phyloP scores from a whole-genome alignment of 1,140 invertebrate genomes.

The Octopus bimaculoides region DNA sequence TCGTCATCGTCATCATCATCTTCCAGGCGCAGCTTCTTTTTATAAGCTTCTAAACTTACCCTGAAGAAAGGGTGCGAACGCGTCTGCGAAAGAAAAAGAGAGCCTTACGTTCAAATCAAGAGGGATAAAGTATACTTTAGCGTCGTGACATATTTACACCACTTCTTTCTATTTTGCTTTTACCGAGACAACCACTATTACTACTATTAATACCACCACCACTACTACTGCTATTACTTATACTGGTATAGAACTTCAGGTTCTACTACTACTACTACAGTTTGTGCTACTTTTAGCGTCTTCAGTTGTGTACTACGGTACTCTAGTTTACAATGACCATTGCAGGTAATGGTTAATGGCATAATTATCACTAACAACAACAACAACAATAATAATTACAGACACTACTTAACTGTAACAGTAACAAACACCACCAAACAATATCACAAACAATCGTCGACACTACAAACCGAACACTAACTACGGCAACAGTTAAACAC shows the following conservation, averaged over 20 bases:
- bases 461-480: neutral
- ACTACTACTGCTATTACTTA: neutral
- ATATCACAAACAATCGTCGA: neutral
- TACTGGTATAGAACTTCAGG: neutral
- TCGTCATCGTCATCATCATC: neutral
- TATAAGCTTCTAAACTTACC: slow-evolving; percentile 19
- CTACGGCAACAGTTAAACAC: neutral
- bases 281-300: neutral
- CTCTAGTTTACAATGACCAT: neutral
- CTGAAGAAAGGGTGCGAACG: slow-evolving; percentile 13
- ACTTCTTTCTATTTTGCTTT: too few species aligned
- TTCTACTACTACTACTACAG: neutral
- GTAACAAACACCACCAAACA: neutral
- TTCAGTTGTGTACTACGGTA: neutral
- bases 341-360: neutral
- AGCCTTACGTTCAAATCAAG: neutral
- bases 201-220: neutral
- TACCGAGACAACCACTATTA: neutral
- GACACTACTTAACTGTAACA: neutral
- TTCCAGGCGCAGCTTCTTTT: neutral
- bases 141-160: neutral
- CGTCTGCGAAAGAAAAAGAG: neutral
- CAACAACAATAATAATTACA: neutral
- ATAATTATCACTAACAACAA: neutral
- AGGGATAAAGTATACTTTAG: neutral